These are phyloP conservation scores for Chaetura pelagica DNA, from an alignment of 2,113 vertebrate genomes.

Conservation along the genomic window DNA sequence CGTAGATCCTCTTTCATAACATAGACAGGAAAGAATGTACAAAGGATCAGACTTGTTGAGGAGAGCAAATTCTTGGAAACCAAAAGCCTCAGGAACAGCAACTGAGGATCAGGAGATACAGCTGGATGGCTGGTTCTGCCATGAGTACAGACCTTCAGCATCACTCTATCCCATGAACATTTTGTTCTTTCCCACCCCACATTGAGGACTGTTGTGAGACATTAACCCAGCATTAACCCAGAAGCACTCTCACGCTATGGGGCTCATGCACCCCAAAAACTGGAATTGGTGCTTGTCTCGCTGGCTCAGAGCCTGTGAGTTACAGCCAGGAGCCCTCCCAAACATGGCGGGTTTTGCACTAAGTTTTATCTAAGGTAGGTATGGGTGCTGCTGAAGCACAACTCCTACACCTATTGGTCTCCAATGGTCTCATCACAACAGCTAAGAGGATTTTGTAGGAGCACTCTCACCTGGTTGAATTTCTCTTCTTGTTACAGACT, in stretches of 20 bases:
- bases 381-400: not conserved
- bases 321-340: not conserved
- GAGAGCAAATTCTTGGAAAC: not conserved
- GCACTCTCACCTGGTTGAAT: not conserved
- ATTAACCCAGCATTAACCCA: too few relatives aligned
- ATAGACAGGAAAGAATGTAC: not conserved
- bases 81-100: not conserved
- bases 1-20: rapidly evolving
- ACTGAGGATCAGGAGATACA: not conserved
- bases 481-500: not conserved
- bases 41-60: rapidly evolving
- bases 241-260: not conserved
- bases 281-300: rapidly evolving
- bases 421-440: not conserved
- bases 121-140: not conserved
- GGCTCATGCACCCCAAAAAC: not conserved
- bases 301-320: not conserved
- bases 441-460: not conserved
- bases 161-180: not conserved
- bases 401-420: not conserved
- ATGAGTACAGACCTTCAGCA: rapidly evolving
- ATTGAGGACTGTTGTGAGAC: rapidly evolving
- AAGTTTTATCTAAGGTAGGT: not conserved
- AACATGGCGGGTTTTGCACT: rapidly evolving
- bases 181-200: not conserved